Evolutionary conservation across 1,140 invertebrate genomes (phyloP).

Genomic region (Philaenus spumarius): DNA sequence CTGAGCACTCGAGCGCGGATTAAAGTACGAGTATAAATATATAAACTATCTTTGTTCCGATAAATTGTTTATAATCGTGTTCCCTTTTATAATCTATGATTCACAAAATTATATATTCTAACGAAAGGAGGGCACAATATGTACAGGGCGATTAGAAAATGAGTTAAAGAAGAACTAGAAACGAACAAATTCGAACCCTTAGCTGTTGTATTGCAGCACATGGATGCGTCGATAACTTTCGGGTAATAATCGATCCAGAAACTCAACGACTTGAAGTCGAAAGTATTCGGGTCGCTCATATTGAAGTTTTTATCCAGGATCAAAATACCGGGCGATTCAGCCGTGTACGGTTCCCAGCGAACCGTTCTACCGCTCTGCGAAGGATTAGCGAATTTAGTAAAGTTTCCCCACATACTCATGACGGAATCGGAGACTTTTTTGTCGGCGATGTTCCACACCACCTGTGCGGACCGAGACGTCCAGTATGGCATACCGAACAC

Average conservation of each 20-base stretch:
- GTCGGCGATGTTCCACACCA: constrained; percentile 64
- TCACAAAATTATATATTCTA: no score
- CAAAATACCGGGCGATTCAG: constrained; percentile 53
- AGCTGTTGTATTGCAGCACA: constrained; percentile 23
- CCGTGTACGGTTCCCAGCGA: constrained; percentile 62
- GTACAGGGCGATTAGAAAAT: no score
- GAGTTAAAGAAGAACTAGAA: no score
- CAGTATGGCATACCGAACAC: constrained; percentile 69
- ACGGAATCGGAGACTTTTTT: constrained; percentile 66
- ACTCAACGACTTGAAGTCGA: constrained; percentile 65
- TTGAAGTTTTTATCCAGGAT: constrained; percentile 66
- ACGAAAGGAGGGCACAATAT: no score
- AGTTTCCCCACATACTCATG: constrained; percentile 69
- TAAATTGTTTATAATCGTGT: no score
- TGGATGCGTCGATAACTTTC: constrained; percentile 41
- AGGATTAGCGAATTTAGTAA: constrained; percentile 62
- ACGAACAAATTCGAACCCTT: no score
- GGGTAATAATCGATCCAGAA: constrained; percentile 81
- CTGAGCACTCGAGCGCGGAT: no score
- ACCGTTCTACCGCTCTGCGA: constrained; percentile 53
- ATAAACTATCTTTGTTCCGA: no score
- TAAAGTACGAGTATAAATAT: no score
- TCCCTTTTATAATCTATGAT: no score
- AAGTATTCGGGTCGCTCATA: constrained; percentile 53
- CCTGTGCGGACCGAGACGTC: constrained; percentile 38